These are phyloP conservation scores for Siniperca obscura DNA, from an alignment of 2,797 vertebrate genomes.

Conservation along the genomic window DNA sequence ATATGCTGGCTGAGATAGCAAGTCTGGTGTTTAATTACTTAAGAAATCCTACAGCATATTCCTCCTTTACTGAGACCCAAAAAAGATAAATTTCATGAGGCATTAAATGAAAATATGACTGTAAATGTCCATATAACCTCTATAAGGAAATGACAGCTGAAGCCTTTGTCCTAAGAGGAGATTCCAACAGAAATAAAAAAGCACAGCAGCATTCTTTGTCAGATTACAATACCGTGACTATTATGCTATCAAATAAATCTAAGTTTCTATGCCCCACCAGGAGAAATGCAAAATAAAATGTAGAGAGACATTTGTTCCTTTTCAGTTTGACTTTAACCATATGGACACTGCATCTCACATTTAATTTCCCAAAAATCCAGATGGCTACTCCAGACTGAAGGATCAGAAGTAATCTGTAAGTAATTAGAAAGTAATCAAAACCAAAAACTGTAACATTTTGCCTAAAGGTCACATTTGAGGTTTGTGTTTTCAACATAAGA, in stretches of 20 bases:
- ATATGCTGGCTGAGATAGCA: conserved; percentile 26
- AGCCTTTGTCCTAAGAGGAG: not conserved
- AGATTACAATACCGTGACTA: conserved; percentile 3
- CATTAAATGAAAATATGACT: conserved; percentile 2
- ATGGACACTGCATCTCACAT: not conserved
- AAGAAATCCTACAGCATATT: conserved; percentile 12
- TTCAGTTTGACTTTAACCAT: not conserved
- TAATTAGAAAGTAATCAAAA: not conserved
- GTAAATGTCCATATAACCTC: not conserved
- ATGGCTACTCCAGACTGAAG: not conserved
- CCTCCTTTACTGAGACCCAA: not conserved
- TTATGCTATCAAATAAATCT: not conserved
- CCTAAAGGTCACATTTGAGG: not conserved
- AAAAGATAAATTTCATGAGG: conserved; percentile 1
- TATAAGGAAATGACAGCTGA: not conserved
- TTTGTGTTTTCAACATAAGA: not conserved
- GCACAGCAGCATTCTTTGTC: not conserved
- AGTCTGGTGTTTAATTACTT: conserved; percentile 47
- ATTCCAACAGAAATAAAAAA: conserved; percentile 1
- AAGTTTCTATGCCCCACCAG: not conserved
- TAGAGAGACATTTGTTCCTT: not conserved
- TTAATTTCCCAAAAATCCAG: not conserved
- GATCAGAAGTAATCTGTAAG: not conserved
- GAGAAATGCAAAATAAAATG: not conserved
- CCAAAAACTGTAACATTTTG: not conserved